These are phyloP conservation scores for Corvus moneduloides DNA, from an alignment of 2,113 vertebrate species.

Conservation along the genomic window DNA sequence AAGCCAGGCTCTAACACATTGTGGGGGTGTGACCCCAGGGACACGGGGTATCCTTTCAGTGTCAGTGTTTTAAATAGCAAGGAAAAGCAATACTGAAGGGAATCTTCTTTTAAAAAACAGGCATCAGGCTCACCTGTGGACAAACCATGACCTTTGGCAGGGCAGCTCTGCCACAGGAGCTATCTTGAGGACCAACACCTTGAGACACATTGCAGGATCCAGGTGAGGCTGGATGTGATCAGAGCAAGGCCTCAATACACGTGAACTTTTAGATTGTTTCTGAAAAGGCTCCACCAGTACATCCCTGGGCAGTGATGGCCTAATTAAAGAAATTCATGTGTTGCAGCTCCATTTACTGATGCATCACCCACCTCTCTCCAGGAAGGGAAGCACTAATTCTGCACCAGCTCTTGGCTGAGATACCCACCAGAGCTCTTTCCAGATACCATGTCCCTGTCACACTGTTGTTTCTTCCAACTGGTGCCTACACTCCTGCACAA, in stretches of 20 bases:
- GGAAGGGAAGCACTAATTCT: background rate
- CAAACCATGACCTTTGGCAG: background rate
- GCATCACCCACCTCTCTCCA: background rate
- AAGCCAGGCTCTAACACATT: background rate
- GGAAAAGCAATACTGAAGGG: background rate
- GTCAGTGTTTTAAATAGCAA: background rate
- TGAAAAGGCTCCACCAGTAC: background rate
- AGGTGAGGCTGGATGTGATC: rapidly evolving
- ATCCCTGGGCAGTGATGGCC: background rate
- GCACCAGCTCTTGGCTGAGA: background rate
- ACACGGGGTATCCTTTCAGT: background rate
- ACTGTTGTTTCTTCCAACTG: background rate
- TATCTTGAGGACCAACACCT: rapidly evolving
- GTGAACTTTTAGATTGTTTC: background rate
- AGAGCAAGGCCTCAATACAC: background rate
- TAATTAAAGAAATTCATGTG: background rate
- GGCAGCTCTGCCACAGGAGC: background rate
- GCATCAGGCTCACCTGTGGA: background rate
- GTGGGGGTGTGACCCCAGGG: rapidly evolving
- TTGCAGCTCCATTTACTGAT: background rate
- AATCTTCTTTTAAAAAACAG: background rate
- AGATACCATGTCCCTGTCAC: background rate
- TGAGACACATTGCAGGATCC: rapidly evolving
- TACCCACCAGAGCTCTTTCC: background rate
- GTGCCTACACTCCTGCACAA: background rate